Conservation (phyloP, 2,888 invertebrate genomes). For the Lottia gigantea region DNA sequence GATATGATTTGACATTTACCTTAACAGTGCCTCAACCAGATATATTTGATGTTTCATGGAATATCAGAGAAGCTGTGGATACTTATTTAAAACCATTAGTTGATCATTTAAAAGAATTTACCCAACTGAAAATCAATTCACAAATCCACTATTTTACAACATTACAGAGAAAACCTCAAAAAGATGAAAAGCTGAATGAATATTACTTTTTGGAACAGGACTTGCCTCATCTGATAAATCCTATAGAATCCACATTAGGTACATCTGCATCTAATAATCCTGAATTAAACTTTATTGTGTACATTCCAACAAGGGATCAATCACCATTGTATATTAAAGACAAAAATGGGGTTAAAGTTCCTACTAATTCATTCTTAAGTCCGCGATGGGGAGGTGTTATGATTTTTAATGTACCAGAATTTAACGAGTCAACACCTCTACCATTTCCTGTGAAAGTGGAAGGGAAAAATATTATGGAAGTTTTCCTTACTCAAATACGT, state of each 20-base stretch:
- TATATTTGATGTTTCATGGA: slow-evolving; percentile 76
- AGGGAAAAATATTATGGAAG: slow-evolving; percentile 78
- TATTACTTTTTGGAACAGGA: slow-evolving; percentile 77
- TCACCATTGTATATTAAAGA: slow-evolving; percentile 80
- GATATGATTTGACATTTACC: slow-evolving; percentile 84
- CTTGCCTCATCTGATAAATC: slow-evolving; percentile 85
- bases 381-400: slow-evolving; percentile 89
- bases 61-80: slow-evolving; percentile 77
- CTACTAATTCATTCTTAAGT: slow-evolving; percentile 68
- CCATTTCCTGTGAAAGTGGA: slow-evolving; percentile 67
- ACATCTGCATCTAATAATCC: slow-evolving; percentile 84
- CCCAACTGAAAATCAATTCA: background rate
- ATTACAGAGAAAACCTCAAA: slow-evolving; percentile 79
- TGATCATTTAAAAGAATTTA: background rate
- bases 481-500: slow-evolving; percentile 81
- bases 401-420: slow-evolving; percentile 71
- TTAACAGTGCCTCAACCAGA: slow-evolving; percentile 86
- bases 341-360: slow-evolving; percentile 62
- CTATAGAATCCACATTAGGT: slow-evolving; percentile 83
- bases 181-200: slow-evolving; percentile 73
- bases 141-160: slow-evolving; percentile 83
- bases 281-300: slow-evolving; percentile 85
- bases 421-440: slow-evolving; percentile 36
- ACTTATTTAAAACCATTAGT: slow-evolving; percentile 12
- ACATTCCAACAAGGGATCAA: slow-evolving; percentile 77